Percentiles rank a stretch among this genome's conserved stretches.
Conservation (phyloP, 2,888 invertebrate species). For the Napeogenes inachia region DNA sequence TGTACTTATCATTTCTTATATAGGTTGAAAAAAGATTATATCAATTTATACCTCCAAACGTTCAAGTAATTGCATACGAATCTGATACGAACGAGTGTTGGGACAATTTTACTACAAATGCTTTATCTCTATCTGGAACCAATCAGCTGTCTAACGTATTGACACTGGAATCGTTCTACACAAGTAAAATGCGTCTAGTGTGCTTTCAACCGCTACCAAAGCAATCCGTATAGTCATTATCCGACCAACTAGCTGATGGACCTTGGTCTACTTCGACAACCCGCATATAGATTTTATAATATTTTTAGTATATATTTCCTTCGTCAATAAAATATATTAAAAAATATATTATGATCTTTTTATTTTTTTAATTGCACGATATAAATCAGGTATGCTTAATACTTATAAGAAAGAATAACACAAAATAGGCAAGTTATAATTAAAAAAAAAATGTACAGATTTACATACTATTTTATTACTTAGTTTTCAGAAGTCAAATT, state of each 20-base stretch:
- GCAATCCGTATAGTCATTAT: conserved; percentile 4
- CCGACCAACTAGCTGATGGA: neutral
- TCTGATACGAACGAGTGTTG: conserved; percentile 1
- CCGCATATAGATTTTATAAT: too few species aligned
- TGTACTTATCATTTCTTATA: too few species aligned
- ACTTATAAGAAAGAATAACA: too few species aligned
- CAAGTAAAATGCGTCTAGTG: conserved; percentile 6
- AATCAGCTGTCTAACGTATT: conserved; percentile 7
- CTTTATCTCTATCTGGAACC: conserved; percentile 7
- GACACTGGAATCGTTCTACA: conserved; percentile 2
- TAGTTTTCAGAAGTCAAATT: too few species aligned
- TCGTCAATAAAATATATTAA: too few species aligned
- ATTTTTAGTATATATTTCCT: too few species aligned
- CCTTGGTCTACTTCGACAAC: neutral
- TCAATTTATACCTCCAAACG: neutral
- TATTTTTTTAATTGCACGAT: too few species aligned
- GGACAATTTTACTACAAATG: conserved; percentile 4
- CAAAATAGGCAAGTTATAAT: too few species aligned
- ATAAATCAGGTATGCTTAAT: too few species aligned
- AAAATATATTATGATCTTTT: too few species aligned
- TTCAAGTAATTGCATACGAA: neutral
- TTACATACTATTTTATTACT: too few species aligned
- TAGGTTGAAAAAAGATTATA: neutral
- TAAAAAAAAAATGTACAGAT: too few species aligned
- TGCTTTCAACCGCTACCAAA: conserved; percentile 7